Conservation (phyloP, 2,888 invertebrate genomes). For the Eupithecia exiguata region DNA sequence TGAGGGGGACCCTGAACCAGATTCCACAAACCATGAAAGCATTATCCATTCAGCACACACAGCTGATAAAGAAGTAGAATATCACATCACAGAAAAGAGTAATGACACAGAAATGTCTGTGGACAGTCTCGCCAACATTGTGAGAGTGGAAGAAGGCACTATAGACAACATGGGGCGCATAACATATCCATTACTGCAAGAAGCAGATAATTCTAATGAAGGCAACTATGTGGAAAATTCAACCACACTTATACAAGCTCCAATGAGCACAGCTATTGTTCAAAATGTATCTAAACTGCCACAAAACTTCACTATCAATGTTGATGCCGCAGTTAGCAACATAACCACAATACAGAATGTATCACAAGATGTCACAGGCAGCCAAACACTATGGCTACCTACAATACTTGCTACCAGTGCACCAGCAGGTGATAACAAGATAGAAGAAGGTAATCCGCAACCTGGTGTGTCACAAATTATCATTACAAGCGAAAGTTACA, state of each 20-base stretch:
- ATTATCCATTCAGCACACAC: slow-evolving; percentile 73
- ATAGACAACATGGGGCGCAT: slow-evolving; percentile 73
- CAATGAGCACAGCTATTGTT: slow-evolving; percentile 74
- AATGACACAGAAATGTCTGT: slow-evolving; percentile 74
- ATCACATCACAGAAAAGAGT: slow-evolving; percentile 71
- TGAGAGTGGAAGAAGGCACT: slow-evolving; percentile 72
- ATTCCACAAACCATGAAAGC: slow-evolving; percentile 78
- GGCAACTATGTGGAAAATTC: slow-evolving; percentile 73
- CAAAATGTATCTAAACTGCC: slow-evolving; percentile 79
- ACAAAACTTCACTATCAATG: slow-evolving; percentile 80
- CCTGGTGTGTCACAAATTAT: slow-evolving; percentile 77
- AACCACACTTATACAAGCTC: slow-evolving; percentile 74
- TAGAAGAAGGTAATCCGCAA: slow-evolving; percentile 70
- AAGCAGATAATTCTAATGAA: slow-evolving; percentile 73
- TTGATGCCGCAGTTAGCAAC: slow-evolving; percentile 76
- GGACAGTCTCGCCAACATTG: slow-evolving; percentile 73
- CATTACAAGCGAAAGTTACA: slow-evolving; percentile 77
- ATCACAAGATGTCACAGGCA: slow-evolving; percentile 73
- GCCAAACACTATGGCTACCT: slow-evolving; percentile 78
- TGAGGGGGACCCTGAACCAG: slow-evolving; percentile 75
- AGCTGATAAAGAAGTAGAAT: slow-evolving; percentile 74
- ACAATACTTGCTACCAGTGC: slow-evolving; percentile 76
- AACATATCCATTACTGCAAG: slow-evolving; percentile 74
- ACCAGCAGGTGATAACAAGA: slow-evolving; percentile 63
- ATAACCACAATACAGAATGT: slow-evolving; percentile 79